These are phyloP conservation scores for Diprion similis DNA, from an alignment of 1,140 invertebrate genomes.

Conservation along the genomic window DNA sequence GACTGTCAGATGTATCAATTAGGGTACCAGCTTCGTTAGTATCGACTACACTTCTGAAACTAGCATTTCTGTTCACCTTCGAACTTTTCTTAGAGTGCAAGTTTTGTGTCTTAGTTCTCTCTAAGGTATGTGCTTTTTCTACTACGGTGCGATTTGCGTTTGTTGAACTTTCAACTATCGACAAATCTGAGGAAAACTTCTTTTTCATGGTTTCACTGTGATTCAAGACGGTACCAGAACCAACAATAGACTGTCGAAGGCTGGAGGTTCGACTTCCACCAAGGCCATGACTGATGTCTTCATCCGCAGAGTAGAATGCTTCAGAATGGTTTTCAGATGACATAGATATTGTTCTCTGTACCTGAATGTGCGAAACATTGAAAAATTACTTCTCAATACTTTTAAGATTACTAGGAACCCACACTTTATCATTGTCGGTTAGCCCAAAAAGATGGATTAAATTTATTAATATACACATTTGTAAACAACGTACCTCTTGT, in stretches of 20 bases:
- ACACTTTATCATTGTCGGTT: no score
- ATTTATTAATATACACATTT: background rate
- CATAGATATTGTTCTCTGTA: slow-evolving; percentile 84
- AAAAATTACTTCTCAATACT: background rate
- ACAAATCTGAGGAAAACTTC: slow-evolving; percentile 63
- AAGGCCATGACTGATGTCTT: slow-evolving; percentile 73
- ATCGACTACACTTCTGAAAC: slow-evolving; percentile 34
- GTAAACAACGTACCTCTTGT: slow-evolving; percentile 48
- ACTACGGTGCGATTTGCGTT: slow-evolving; percentile 43
- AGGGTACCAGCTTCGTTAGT: slow-evolving; percentile 43
- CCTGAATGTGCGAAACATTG: slow-evolving; percentile 54
- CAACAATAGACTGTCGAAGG: slow-evolving; percentile 68
- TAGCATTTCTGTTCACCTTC: slow-evolving; percentile 37
- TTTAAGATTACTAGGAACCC: no score
- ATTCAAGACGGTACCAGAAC: slow-evolving; percentile 56
- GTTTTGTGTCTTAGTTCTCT: slow-evolving; percentile 46
- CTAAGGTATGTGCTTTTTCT: slow-evolving; percentile 54
- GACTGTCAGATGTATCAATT: slow-evolving; percentile 69
- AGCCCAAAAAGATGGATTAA: no score
- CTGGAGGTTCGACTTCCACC: slow-evolving; percentile 66
- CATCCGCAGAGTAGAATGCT: slow-evolving; percentile 89
- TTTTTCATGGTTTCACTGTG: slow-evolving; percentile 63
- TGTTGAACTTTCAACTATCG: slow-evolving; percentile 61
- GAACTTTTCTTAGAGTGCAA: slow-evolving; percentile 40
- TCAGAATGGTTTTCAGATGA: slow-evolving; percentile 90